phyloP scores from a whole-genome alignment of 2,797 vertebrate species.

The Trichosurus vulpecula region DNA sequence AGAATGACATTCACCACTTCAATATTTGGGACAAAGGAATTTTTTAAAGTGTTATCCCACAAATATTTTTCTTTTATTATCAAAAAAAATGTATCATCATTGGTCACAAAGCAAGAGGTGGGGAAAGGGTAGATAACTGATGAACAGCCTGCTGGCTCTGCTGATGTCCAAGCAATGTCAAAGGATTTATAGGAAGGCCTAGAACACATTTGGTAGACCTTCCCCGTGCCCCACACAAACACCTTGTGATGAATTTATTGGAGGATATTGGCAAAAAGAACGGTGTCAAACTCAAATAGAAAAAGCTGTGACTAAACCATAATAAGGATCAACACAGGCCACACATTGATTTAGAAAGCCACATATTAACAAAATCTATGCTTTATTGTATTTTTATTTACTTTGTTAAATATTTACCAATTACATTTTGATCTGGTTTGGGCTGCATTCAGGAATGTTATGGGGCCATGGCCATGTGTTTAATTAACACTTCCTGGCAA shows the following conservation, averaged over 20 bases:
- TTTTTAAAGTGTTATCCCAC: background rate
- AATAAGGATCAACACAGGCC: background rate
- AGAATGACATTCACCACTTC: constrained; percentile 20
- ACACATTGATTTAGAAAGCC: background rate
- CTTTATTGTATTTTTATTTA: background rate
- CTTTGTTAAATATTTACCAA: background rate
- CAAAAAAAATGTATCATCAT: background rate
- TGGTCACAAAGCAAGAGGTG: background rate
- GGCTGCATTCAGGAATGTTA: background rate
- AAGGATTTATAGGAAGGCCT: background rate
- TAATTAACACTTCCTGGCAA: background rate
- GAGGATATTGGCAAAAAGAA: background rate
- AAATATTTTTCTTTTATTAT: background rate
- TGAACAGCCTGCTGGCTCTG: background rate
- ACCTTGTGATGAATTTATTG: background rate
- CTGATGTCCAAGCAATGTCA: background rate
- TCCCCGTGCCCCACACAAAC: background rate
- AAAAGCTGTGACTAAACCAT: background rate
- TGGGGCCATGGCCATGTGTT: background rate
- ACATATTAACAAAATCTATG: background rate
- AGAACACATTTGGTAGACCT: background rate
- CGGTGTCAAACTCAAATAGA: background rate
- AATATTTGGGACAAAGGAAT: background rate
- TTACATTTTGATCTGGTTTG: background rate
- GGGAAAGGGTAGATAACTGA: background rate